phyloP scores from a whole-genome alignment of 1,140 invertebrate species.

The Gryon sp. region DNA sequence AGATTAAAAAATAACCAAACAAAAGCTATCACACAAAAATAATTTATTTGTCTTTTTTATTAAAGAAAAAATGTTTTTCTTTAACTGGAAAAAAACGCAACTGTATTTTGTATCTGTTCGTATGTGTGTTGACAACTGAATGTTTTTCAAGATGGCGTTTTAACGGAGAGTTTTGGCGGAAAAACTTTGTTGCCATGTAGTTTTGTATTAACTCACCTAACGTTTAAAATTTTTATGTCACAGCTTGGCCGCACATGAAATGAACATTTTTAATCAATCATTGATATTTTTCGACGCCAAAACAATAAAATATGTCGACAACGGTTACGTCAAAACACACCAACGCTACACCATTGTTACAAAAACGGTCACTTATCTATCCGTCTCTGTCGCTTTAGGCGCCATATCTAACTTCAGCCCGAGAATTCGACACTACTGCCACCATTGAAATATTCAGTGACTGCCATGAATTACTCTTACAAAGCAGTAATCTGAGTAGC shows the following conservation, averaged over 20 bases:
- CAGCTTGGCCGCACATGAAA: not conserved
- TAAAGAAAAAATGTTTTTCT: no score
- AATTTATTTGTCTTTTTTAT: no score
- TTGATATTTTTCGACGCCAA: not conserved
- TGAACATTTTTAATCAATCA: conserved; percentile 1
- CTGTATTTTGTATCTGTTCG: conserved; percentile 13
- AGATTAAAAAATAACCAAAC: no score
- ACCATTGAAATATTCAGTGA: no score
- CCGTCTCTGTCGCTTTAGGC: no score
- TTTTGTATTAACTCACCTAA: conserved; percentile 4
- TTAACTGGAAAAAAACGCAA: conserved; percentile 24
- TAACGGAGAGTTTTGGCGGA: conserved; percentile 55
- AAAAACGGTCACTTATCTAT: conserved; percentile 16
- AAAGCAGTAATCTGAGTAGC: no score
- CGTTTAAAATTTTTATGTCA: not conserved
- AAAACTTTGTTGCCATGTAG: conserved; percentile 17
- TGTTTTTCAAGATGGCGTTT: conserved; percentile 60
- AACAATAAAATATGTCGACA: conserved; percentile 15
- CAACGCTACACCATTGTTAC: conserved; percentile 36
- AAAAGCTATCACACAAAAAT: no score
- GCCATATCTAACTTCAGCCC: no score
- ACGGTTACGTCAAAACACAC: conserved; percentile 26
- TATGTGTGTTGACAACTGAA: conserved; percentile 50
- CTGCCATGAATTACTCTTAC: no score
- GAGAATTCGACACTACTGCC: conserved; percentile 1